Evolutionary conservation across 2,888 invertebrate species (phyloP), one percentile per base, ranked within the genome.

Genomic region (Himalopsyche tibetana): DNA sequence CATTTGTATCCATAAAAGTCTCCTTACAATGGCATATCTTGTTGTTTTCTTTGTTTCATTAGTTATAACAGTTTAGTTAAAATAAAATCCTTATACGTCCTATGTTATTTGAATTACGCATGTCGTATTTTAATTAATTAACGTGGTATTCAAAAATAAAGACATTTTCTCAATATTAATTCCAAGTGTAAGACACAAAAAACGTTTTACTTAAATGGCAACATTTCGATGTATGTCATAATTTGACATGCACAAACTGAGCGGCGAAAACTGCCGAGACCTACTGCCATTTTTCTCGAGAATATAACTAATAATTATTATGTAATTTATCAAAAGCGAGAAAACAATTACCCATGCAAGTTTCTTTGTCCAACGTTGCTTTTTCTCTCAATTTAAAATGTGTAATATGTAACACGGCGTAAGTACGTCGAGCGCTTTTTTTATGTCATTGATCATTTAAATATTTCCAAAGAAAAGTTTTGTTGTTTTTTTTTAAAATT

Each of bases 391-490:
- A 63, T 19, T 63, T 11, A 19, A 12, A 63, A 63, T 6, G 28
- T 2, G 19, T 8, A 63, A 63, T 63, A 63, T 28, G 11, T 28
- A 28, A 8, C 63, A 63, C 63, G 19, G 9, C 56, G 63, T 19
- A 19, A 28, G 63, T 28, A 19, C 19, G 9, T 28, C 63, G 8
- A 28, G 63, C 28, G 63, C 28, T 5, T 63, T 36, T n/a, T 74
- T 74, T 74, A 15, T 74, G 11, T 12, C 36, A 74, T 38, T 38
- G 28, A 74, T 38, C 36, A 36, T 74, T 74, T 28, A 74, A 74
- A 74, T 74, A 36, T 36, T 74, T 74, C 36, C 74, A 74, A 74
- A 74, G 74, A 74, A 74, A 74, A 38, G 36, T 38, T 74, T 36
- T 74, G 9, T 36, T 15, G 15, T 51, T 15, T 36, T 74, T 36